These are phyloP conservation scores for Apamea monoglypha DNA, from an alignment of 2,888 invertebrate species.

Conservation along the genomic window DNA sequence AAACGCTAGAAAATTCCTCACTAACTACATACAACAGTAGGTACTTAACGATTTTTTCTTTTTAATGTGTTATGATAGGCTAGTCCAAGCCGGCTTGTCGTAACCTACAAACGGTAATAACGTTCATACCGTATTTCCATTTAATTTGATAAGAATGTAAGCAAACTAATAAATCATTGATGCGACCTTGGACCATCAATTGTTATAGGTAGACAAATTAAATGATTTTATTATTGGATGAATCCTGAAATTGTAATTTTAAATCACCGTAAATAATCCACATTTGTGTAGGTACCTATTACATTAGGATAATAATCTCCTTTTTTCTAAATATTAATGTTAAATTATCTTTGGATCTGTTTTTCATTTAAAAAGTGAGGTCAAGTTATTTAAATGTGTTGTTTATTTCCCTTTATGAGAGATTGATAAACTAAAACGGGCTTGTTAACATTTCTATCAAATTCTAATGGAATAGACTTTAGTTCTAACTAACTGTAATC, in stretches of 20 bases:
- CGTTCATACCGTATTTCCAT: neutral
- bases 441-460: constrained; percentile 3
- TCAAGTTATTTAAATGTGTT: neutral
- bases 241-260: neutral
- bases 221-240: neutral
- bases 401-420: neutral
- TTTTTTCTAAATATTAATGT: neutral
- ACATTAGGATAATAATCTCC: neutral
- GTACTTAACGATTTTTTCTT: neutral
- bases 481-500: constrained; percentile 1
- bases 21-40: neutral
- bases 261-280: neutral
- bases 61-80: neutral
- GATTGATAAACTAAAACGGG: neutral
- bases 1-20: constrained; percentile 4
- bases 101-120: neutral
- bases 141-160: neutral
- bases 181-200: neutral
- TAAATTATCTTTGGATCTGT: neutral
- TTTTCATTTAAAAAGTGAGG: neutral
- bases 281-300: neutral
- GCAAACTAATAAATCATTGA: neutral
- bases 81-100: neutral
- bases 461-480: neutral
- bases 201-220: neutral